Evolutionary conservation across 2,113 vertebrate genomes (phyloP).

Genomic region (Paradisaea rubra): DNA sequence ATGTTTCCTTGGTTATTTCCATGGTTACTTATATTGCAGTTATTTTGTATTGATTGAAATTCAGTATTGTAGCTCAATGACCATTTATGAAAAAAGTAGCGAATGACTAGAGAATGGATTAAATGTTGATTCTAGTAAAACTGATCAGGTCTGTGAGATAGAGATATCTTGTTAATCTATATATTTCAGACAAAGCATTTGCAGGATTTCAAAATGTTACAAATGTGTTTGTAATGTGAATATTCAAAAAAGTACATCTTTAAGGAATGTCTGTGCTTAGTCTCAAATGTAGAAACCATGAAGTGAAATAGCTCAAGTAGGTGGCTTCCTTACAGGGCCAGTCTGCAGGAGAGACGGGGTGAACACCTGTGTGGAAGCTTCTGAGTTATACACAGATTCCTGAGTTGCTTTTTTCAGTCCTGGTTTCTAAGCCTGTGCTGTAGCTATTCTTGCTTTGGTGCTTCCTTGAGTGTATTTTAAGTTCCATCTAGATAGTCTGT

Average conservation of each 20-base stretch:
- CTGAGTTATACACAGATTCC: background rate
- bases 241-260: background rate
- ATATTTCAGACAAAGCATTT: background rate
- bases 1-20: constrained; percentile 18
- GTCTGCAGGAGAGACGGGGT: background rate
- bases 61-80: background rate
- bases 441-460: background rate
- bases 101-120: background rate
- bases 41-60: background rate
- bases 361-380: background rate
- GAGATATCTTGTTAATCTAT: background rate
- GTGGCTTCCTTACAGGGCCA: background rate
- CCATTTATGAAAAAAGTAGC: background rate
- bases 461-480: background rate
- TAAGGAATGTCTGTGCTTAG: background rate
- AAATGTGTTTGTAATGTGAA: background rate
- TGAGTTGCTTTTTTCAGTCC: background rate
- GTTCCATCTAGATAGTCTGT: background rate
- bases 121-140: background rate
- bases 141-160: background rate
- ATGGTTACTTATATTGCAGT: background rate
- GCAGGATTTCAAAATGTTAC: background rate
- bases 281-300: background rate
- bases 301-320: background rate
- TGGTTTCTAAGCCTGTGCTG: background rate